Percentiles rank a stretch among this genome's conserved stretches.
phyloP scores from a whole-genome alignment of 2,797 vertebrate genomes.

The Cheirogaleus major region DNA sequence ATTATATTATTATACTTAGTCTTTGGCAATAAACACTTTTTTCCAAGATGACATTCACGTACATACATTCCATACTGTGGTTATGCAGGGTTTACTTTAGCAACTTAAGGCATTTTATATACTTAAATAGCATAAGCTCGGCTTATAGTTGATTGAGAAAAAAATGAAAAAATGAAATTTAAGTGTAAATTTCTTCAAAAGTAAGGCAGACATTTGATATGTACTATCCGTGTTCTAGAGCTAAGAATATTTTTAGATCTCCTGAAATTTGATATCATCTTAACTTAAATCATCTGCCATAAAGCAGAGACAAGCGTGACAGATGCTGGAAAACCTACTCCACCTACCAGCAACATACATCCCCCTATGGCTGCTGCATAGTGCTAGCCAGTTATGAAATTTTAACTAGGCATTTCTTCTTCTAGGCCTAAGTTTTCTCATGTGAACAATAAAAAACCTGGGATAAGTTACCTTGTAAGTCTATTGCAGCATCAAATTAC shows the following conservation, averaged over 20 bases:
- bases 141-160: not conserved
- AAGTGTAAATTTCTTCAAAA: slow-evolving; percentile 12
- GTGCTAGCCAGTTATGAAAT: not conserved
- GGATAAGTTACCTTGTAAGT: not conserved
- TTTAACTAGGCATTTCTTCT: not conserved
- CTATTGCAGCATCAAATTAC: not conserved
- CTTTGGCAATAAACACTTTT: slow-evolving; percentile 43
- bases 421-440: not conserved
- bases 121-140: not conserved
- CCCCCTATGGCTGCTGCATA: not conserved
- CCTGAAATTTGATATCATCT: not conserved
- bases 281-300: not conserved
- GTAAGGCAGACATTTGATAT: not conserved
- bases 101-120: not conserved
- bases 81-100: not conserved
- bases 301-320: not conserved
- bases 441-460: not conserved
- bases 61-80: not conserved
- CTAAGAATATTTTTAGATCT: not conserved
- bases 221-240: not conserved
- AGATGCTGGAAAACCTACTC: not conserved
- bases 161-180: slow-evolving; percentile 1
- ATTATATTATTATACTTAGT: slow-evolving; percentile 18
- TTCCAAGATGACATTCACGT: slow-evolving; percentile 16
- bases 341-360: not conserved